phyloP scores from a whole-genome alignment of 1,140 invertebrate genomes.

The Probaryconus sp. region DNA sequence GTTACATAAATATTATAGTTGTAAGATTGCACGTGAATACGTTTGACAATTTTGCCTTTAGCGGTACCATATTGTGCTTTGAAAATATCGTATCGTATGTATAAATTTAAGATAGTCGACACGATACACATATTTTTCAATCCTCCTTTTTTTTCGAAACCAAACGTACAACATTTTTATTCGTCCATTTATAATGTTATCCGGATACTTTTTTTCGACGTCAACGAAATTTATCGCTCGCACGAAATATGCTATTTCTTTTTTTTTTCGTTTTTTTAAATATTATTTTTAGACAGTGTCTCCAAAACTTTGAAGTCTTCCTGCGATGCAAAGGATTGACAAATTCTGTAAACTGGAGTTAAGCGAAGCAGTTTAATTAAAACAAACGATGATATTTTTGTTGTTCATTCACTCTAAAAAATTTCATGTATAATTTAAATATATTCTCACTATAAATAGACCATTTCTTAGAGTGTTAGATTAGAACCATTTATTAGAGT shows the following conservation, averaged over 20 bases:
- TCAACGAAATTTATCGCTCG: conserved; percentile 9
- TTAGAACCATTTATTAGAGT: too few relatives aligned
- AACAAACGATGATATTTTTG: too few relatives aligned
- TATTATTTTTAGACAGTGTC: too few relatives aligned
- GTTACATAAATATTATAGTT: conserved; percentile 51
- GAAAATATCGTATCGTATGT: conserved; percentile 33
- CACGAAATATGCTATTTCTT: background rate
- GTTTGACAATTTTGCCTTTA: conserved; percentile 48
- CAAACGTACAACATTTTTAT: conserved; percentile 20
- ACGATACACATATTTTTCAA: conserved; percentile 36
- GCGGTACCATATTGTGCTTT: conserved; percentile 36
- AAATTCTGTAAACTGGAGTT: too few relatives aligned
- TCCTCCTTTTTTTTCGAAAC: background rate
- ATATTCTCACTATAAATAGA: too few relatives aligned
- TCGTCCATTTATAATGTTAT: conserved; percentile 24
- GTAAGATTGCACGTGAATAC: conserved; percentile 55
- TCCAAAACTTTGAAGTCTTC: too few relatives aligned
- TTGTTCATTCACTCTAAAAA: too few relatives aligned
- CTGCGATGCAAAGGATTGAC: too few relatives aligned
- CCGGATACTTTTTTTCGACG: conserved; percentile 20
- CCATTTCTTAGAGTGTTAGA: too few relatives aligned
- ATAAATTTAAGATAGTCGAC: conserved; percentile 41
- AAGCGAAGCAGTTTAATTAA: too few relatives aligned
- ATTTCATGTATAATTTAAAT: too few relatives aligned
- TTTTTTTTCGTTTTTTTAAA: background rate